These are phyloP conservation scores for Drosophila littoralis DNA, from an alignment of 1,140 invertebrate genomes.

Conservation along the genomic window DNA sequence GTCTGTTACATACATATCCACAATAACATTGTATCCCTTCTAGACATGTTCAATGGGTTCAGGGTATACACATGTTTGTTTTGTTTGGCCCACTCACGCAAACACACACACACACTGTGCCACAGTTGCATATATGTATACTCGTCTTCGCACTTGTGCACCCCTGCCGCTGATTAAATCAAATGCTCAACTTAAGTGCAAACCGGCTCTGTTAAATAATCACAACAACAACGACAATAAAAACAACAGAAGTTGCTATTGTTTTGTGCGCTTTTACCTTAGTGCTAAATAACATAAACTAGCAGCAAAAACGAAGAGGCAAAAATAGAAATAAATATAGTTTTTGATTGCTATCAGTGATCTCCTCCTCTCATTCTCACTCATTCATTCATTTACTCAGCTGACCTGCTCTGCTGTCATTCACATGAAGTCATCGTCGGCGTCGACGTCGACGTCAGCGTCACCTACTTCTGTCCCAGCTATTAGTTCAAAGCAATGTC, in stretches of 20 bases:
- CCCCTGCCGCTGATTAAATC: constrained; percentile 67
- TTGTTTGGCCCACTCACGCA: constrained; percentile 15
- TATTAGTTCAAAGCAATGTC: neutral
- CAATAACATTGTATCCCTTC: neutral
- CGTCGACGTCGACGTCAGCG: constrained; percentile 8
- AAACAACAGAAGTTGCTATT: constrained; percentile 18
- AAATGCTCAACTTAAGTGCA: constrained; percentile 64
- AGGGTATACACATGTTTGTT: constrained; percentile 4
- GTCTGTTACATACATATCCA: too few relatives aligned
- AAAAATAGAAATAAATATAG: constrained; percentile 34
- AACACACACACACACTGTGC: constrained; percentile 5
- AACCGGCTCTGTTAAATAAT: constrained; percentile 75
- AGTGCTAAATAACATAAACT: constrained; percentile 32
- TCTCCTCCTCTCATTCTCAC: constrained; percentile 3
- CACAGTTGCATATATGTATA: constrained; percentile 25
- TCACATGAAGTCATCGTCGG: constrained; percentile 52
- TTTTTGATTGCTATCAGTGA: constrained; percentile 50
- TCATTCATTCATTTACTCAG: constrained; percentile 13
- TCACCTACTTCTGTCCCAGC: constrained; percentile 13
- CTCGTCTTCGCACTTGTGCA: constrained; percentile 23
- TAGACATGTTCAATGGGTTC: too few relatives aligned
- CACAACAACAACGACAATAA: constrained; percentile 41
- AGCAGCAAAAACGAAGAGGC: constrained; percentile 21
- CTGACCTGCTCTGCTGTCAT: constrained; percentile 21
- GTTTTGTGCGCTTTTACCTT: constrained; percentile 30